phyloP scores from a whole-genome alignment of 2,888 invertebrate species.

The Odontocolon sp. region DNA sequence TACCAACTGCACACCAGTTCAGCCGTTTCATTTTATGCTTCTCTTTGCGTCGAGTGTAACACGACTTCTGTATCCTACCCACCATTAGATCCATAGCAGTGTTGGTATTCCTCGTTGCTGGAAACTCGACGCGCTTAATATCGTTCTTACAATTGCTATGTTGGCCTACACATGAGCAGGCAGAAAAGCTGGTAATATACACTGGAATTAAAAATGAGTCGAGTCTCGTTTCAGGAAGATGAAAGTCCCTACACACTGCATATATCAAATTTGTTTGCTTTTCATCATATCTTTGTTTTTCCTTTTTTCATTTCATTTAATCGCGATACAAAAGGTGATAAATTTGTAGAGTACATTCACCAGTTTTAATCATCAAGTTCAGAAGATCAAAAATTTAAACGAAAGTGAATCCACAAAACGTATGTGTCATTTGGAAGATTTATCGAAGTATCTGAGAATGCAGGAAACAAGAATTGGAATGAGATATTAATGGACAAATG shows the following conservation, averaged over 20 bases:
- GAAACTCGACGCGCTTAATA: slow-evolving; percentile 31
- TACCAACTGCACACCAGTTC: background rate
- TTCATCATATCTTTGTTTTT: slow-evolving; percentile 23
- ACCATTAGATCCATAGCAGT: background rate
- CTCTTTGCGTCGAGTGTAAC: slow-evolving; percentile 14
- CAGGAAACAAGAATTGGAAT: too few species aligned
- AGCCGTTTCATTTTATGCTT: slow-evolving; percentile 23
- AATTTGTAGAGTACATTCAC: too few species aligned
- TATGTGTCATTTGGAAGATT: too few species aligned
- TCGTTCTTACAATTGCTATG: slow-evolving; percentile 37
- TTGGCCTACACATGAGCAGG: background rate
- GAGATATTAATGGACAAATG: too few species aligned
- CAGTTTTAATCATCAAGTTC: too few species aligned
- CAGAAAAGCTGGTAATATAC: slow-evolving; percentile 18
- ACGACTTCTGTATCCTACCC: background rate
- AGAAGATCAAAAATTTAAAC: too few species aligned
- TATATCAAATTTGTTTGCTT: slow-evolving; percentile 26
- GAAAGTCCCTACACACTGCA: slow-evolving; percentile 5
- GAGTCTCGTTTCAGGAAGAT: background rate
- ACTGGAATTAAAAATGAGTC: slow-evolving; percentile 29
- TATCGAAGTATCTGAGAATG: too few species aligned
- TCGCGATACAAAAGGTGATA: too few species aligned
- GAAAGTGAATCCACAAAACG: too few species aligned
- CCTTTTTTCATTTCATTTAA: too few species aligned
- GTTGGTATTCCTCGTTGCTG: background rate